phyloP scores from a whole-genome alignment of 1,140 invertebrate genomes.

The Nasonia longicornis region DNA sequence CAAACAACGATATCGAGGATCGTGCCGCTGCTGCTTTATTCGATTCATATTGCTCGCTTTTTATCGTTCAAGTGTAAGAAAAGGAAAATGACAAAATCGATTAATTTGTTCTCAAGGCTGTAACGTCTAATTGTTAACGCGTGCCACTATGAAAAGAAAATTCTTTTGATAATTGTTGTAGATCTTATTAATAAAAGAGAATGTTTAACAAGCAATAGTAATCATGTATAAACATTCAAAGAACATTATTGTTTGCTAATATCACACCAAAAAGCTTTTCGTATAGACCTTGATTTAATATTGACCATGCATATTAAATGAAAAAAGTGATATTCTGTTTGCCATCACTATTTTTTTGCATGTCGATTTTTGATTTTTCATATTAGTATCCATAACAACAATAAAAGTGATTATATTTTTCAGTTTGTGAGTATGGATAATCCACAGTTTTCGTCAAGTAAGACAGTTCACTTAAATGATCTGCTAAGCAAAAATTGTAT shows the following conservation, averaged over 20 bases:
- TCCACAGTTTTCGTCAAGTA: no score
- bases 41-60: not conserved
- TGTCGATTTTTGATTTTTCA: no score
- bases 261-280: no score
- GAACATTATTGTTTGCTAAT: no score
- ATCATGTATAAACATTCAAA: no score
- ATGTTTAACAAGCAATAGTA: not conserved
- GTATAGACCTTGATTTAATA: no score
- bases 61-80: not conserved
- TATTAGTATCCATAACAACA: no score
- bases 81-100: not conserved
- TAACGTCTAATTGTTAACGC: not conserved
- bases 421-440: not conserved
- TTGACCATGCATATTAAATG: not conserved
- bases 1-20: not conserved
- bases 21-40: conserved; percentile 3
- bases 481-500: not conserved
- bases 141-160: conserved; percentile 1
- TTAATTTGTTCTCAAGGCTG: not conserved
- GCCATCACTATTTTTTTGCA: not conserved
- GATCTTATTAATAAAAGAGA: conserved; percentile 3
- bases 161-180: conserved; percentile 8
- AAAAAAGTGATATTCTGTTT: not conserved
- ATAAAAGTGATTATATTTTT: not conserved
- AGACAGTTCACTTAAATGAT: no score